Evolutionary conservation across 2,113 vertebrate genomes (phyloP).

Genomic region (Gnathochromis pfefferi): DNA sequence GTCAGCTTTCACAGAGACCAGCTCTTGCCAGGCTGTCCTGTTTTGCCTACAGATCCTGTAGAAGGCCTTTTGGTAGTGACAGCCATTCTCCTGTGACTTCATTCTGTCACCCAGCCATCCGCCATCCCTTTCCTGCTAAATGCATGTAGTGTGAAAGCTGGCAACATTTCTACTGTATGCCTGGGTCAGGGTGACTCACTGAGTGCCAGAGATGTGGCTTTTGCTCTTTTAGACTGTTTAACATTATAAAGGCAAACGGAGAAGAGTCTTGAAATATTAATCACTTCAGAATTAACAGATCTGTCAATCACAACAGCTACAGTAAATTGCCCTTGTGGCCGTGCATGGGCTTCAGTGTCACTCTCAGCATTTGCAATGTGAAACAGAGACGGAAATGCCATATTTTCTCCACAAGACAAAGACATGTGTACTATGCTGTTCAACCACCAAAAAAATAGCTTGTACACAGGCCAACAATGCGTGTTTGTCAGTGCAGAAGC

Average conservation of each 20-base stretch:
- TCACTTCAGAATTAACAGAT: conserved; percentile 53
- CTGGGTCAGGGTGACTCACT: conserved; percentile 35
- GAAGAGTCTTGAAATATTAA: conserved; percentile 60
- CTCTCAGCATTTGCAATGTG: background rate
- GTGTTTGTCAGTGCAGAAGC: background rate
- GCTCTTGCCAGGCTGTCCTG: conserved; percentile 5
- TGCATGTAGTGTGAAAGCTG: conserved; percentile 22
- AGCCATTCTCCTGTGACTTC: conserved; percentile 19
- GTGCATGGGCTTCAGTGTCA: background rate
- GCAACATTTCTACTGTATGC: conserved; percentile 20
- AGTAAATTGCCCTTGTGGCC: background rate
- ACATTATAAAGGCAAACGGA: conserved; percentile 32
- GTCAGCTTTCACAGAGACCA: conserved; percentile 33
- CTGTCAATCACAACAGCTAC: conserved; percentile 49
- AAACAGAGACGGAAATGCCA: conserved; percentile 1
- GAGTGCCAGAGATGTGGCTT: conserved; percentile 4
- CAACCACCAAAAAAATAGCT: background rate
- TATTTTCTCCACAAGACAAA: background rate
- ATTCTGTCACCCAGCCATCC: conserved; percentile 1
- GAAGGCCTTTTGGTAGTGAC: conserved; percentile 28
- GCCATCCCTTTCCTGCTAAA: conserved; percentile 1
- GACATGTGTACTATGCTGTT: background rate
- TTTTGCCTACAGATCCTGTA: conserved; percentile 26
- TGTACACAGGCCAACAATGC: background rate
- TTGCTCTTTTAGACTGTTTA: conserved; percentile 39